Evolutionary conservation across 2,888 invertebrate genomes (phyloP).

Genomic region (Psococerastis gibbosa): DNA sequence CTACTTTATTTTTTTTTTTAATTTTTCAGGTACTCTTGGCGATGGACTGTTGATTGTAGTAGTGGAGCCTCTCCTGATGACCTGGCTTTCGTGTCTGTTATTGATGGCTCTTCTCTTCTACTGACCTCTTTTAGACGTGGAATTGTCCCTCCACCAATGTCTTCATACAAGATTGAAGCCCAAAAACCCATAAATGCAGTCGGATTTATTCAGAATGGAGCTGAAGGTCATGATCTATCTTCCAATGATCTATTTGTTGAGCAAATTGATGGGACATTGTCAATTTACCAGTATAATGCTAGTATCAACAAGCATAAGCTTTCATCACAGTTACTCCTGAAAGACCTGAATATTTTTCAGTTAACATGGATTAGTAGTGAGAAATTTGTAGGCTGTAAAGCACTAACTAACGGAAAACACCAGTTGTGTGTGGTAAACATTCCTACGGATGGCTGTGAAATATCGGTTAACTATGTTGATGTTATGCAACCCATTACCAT

Average conservation of each 20-base stretch:
- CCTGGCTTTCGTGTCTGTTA: conserved; percentile 47
- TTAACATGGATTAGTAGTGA: not conserved
- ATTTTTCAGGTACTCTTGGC: conserved; percentile 39
- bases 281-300: conserved; percentile 21
- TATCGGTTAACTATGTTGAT: too few relatives aligned
- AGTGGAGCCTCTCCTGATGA: conserved; percentile 30
- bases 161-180: conserved; percentile 28
- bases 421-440: too few relatives aligned
- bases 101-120: conserved; percentile 49
- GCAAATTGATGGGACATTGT: conserved; percentile 23
- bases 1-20: too few relatives aligned
- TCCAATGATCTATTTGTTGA: conserved; percentile 2
- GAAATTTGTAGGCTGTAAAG: not conserved
- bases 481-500: too few relatives aligned
- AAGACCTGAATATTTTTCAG: not conserved
- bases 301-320: not conserved
- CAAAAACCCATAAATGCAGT: not conserved
- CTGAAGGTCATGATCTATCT: conserved; percentile 24
- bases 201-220: conserved; percentile 28
- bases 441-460: too few relatives aligned
- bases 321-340: not conserved
- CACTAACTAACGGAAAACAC: not conserved
- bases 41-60: conserved; percentile 38
- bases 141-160: conserved; percentile 72
- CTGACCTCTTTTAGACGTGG: conserved; percentile 53